Conservation (phyloP, 2,888 invertebrate species). For the Trypoxylon attenuatum region DNA sequence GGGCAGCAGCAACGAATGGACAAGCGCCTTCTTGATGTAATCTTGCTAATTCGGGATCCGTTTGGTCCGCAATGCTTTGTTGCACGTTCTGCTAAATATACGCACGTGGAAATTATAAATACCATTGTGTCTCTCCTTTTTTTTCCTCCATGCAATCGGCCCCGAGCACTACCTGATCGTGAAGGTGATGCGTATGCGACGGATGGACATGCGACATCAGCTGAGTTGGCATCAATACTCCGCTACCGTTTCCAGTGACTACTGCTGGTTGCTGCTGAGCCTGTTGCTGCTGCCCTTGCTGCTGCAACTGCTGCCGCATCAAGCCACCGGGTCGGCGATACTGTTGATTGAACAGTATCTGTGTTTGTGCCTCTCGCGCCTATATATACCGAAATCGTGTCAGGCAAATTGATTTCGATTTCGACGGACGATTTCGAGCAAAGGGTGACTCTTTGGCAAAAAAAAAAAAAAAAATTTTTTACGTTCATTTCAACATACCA, state of each 20-base stretch:
- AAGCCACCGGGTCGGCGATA: conserved; percentile 9
- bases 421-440: too few species aligned
- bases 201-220: conserved; percentile 79
- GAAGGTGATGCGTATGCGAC: conserved; percentile 64
- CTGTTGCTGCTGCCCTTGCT: conserved; percentile 39
- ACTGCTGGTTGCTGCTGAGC: conserved; percentile 63
- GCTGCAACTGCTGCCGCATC: conserved; percentile 34
- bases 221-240: conserved; percentile 76
- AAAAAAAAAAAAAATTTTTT: background rate
- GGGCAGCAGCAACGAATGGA: conserved; percentile 65
- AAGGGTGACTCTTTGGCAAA: too few species aligned
- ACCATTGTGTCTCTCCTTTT: background rate
- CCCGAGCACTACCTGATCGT: conserved; percentile 62
- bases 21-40: conserved; percentile 65
- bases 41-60: conserved; percentile 63
- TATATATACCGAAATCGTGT: background rate
- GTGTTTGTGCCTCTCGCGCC: conserved; percentile 30
- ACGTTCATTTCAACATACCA: background rate
- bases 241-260: conserved; percentile 60
- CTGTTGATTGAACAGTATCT: conserved; percentile 12
- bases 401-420: too few species aligned
- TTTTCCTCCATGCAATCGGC: background rate
- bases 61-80: conserved; percentile 57
- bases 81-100: conserved; percentile 53
- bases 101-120: conserved; percentile 2